Evolutionary conservation across 64 coral and sea anemone genomes (phyloP), one percentile per base, ranked within the genome.

Genomic region (Trachythela sp.): DNA sequence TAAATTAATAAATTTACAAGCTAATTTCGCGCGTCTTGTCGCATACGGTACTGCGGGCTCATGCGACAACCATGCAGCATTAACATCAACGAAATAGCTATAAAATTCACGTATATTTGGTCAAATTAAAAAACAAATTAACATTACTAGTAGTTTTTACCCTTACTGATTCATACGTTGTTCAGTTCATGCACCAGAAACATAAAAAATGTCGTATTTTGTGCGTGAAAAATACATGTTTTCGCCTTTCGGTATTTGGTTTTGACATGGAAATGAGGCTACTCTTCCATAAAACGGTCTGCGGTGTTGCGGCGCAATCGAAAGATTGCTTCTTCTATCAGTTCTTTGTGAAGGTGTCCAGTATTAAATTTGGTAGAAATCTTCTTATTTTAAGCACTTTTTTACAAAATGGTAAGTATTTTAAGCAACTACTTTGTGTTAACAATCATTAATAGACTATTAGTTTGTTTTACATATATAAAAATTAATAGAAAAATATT

Each of bases 31-130:
- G 42, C 11, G 20, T 24, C 4, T 64, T 2, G 3, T 36, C 30
- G 15, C 9, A 35, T 34, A n/a, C 20, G 20, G 75, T 15, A 80
- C 15, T 30, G 75, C 75, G 75, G 75, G 75, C 75, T 80, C 75
- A 80, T 80, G 75, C 75, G 75, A 80, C 75, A 80, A 38, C 30
- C 34, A 80, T 80, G 75, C 75, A 39, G 0, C 75, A 80, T 80
- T 39, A 36, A 36, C 6, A 2, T 64, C 15, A 2, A 64, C 13
- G 4, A 64, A n/a, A 64, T 1, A 15, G 49, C 1, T 1, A 52
- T 52, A 11, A 2, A 20, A 64, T 64, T 24, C 24, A 64, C 3
- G 17, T 64, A 15, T 64, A 0, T 64, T 22, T 22, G 4, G 20
- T 27, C 26, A 64, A 64, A 64, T 20, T n/a, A 64, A 64, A 64